A percentile compares a stretch with the other conserved stretches of the same genome.
Conservation (phyloP, 2,113 vertebrate genomes). For the Elanoides forficatus region DNA sequence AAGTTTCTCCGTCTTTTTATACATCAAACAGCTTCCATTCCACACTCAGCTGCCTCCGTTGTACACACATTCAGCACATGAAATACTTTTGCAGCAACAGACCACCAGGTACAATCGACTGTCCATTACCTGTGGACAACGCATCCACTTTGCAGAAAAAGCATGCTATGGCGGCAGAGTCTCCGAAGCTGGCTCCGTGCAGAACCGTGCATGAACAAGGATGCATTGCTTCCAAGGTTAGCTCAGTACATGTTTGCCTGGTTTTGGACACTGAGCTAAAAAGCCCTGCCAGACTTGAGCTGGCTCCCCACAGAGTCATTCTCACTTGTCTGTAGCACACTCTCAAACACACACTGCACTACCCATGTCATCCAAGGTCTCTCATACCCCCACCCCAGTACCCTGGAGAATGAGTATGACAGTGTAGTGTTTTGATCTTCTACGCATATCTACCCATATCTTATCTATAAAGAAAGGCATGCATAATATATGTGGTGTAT, state of each 20-base stretch:
- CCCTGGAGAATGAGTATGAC: neutral
- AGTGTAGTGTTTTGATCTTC: neutral
- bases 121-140: neutral
- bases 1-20: neutral
- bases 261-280: neutral
- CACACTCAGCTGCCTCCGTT: neutral
- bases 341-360: neutral
- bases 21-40: neutral
- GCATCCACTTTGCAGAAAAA: neutral
- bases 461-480: neutral
- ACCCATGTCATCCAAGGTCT: neutral
- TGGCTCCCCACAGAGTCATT: neutral
- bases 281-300: neutral
- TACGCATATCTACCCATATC: neutral
- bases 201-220: neutral
- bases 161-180: neutral
- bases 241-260: neutral
- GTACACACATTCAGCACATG: fast-evolving
- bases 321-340: neutral
- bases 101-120: neutral
- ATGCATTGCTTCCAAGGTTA: neutral
- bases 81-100: neutral
- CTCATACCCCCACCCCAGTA: neutral
- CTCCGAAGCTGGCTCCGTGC: neutral
- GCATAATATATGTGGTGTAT: neutral